These are phyloP conservation scores for Craseonycteris thonglongyai DNA, from an alignment of 2,113 vertebrate genomes.

Conservation along the genomic window DNA sequence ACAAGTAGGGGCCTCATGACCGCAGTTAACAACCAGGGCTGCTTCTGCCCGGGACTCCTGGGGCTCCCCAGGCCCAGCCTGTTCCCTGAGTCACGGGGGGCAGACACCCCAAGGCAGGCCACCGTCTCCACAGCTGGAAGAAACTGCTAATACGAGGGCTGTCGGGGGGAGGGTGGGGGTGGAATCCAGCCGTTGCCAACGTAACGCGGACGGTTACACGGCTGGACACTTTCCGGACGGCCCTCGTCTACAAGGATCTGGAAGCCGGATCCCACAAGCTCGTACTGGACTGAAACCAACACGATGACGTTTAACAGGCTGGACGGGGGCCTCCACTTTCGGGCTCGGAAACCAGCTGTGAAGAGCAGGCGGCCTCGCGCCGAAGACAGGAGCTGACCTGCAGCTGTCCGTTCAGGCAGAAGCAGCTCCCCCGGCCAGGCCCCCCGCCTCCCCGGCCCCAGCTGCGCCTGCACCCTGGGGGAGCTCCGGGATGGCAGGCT, in stretches of 20 bases:
- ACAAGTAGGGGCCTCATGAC: too few relatives aligned
- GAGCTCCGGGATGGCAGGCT: constrained; percentile 48
- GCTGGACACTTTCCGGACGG: too few relatives aligned
- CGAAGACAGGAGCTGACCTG: not conserved
- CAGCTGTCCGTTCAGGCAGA: constrained; percentile 24
- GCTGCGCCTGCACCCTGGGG: constrained; percentile 27
- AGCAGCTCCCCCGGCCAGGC: not conserved
- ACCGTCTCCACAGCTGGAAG: not conserved
- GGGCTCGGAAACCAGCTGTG: constrained; percentile 21
- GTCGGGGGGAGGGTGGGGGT: too few relatives aligned
- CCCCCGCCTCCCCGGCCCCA: not conserved
- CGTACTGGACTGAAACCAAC: constrained; percentile 12
- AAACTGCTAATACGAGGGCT: not conserved
- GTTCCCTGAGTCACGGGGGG: not conserved
- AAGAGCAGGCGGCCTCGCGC: not conserved
- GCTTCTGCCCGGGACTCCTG: not conserved
- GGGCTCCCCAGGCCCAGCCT: not conserved
- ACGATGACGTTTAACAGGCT: not conserved
- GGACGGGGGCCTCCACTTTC: not conserved
- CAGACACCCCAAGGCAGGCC: not conserved
- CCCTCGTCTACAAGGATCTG: not conserved
- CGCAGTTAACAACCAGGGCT: too few relatives aligned
- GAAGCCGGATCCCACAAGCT: not conserved
- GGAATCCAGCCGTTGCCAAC: too few relatives aligned
- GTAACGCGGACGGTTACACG: too few relatives aligned